phyloP scores from a whole-genome alignment of 92 coral and sea anemone genomes.

The Chrysogorgia sp. region DNA sequence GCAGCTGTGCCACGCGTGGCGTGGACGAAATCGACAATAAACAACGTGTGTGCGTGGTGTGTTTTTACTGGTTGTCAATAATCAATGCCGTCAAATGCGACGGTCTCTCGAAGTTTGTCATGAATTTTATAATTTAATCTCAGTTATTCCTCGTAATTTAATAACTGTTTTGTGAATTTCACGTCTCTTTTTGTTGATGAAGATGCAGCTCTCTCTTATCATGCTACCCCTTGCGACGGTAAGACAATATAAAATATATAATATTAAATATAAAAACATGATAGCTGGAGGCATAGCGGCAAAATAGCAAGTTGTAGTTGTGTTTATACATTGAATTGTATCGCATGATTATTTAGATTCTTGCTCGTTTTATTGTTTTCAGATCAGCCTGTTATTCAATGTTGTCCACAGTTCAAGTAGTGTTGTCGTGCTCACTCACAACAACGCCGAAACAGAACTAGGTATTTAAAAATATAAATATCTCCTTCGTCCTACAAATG shows the following conservation, averaged over 20 bases:
- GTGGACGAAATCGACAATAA: not conserved
- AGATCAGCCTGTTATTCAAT: constrained; percentile 3
- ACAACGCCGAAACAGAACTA: constrained; percentile 28
- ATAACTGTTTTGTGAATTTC: constrained; percentile 53
- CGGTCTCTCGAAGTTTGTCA: not conserved
- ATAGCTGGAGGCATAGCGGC: too few relatives aligned
- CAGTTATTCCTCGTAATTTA: constrained; percentile 42
- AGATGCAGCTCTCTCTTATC: constrained; percentile 16
- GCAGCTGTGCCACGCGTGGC: constrained; percentile 8
- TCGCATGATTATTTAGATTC: not conserved
- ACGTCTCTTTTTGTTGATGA: constrained; percentile 72
- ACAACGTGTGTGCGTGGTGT: constrained; percentile 21
- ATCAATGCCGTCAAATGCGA: too few relatives aligned
- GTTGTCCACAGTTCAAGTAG: not conserved
- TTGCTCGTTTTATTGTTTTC: not conserved
- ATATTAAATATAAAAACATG: too few relatives aligned
- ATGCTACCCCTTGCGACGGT: constrained; percentile 24
- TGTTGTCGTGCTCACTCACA: constrained; percentile 13
- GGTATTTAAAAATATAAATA: not conserved
- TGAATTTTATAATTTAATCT: constrained; percentile 22
- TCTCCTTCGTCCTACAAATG: not conserved
- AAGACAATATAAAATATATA: not conserved
- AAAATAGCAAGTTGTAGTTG: not conserved
- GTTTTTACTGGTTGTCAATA: constrained; percentile 44
- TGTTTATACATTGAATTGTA: not conserved